Evolutionary conservation across 2,797 vertebrate genomes (phyloP).

Genomic region (Pangasius macronema): DNA sequence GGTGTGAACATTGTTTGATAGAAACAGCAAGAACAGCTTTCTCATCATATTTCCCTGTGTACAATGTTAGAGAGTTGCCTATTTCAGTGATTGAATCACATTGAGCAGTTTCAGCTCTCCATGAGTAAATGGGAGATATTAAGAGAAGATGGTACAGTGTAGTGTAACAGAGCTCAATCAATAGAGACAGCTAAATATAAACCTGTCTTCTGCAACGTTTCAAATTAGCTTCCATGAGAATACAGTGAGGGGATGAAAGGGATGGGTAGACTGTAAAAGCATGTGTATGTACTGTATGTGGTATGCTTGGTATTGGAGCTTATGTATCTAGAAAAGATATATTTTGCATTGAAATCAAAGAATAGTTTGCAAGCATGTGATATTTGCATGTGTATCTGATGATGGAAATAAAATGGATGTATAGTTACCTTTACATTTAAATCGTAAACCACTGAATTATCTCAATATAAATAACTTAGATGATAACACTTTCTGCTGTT

Average conservation of each 20-base stretch:
- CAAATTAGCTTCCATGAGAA: constrained; percentile 60
- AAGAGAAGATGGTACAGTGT: constrained; percentile 67
- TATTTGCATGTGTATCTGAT: neutral
- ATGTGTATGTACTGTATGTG: constrained; percentile 7
- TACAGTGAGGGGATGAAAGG: neutral
- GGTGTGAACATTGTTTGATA: neutral
- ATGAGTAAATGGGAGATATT: constrained; percentile 68
- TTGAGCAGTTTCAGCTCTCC: constrained; percentile 63
- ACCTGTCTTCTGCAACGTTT: constrained; percentile 68
- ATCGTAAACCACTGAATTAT: neutral
- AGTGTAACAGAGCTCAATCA: constrained; percentile 74
- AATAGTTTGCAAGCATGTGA: neutral
- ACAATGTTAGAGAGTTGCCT: neutral
- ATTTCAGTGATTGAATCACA: constrained; percentile 62
- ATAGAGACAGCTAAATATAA: constrained; percentile 80
- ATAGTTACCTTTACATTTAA: neutral
- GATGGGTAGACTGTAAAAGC: constrained; percentile 5
- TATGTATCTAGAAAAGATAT: neutral
- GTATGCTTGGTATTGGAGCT: neutral
- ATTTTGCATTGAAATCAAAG: neutral
- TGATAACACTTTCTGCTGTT: neutral
- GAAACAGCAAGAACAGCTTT: constrained; percentile 3
- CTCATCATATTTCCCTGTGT: constrained; percentile 38
- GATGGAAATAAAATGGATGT: neutral
- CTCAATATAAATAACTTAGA: neutral